phyloP scores from a whole-genome alignment of 2,888 invertebrate genomes.

The Chalcosyrphus nemorum region DNA sequence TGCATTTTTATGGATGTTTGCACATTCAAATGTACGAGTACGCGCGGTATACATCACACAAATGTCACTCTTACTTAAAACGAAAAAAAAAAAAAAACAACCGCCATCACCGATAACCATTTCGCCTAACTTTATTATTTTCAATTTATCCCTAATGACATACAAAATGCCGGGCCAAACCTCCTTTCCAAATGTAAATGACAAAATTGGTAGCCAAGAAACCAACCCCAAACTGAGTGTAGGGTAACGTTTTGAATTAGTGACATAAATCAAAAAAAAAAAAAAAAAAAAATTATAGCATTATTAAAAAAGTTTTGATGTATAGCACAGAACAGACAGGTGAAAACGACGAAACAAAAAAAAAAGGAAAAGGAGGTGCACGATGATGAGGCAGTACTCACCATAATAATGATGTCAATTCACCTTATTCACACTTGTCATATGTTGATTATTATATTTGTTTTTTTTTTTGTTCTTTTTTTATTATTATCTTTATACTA shows the following conservation, averaged over 20 bases:
- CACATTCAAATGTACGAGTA: slow-evolving; percentile 23
- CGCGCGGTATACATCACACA: slow-evolving; percentile 1
- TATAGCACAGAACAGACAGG: not conserved
- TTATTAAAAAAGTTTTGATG: slow-evolving; percentile 48
- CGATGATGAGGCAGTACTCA: slow-evolving; percentile 41
- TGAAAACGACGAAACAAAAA: not conserved
- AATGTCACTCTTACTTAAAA: not conserved
- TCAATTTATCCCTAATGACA: slow-evolving; percentile 68
- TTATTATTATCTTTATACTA: slow-evolving; percentile 31
- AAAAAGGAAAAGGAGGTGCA: slow-evolving; percentile 45
- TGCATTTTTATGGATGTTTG: slow-evolving; percentile 68
- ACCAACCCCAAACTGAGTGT: not conserved
- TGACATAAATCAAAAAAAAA: slow-evolving; percentile 49
- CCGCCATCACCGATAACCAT: slow-evolving; percentile 23
- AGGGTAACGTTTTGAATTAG: slow-evolving; percentile 20
- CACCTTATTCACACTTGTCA: slow-evolving; percentile 40
- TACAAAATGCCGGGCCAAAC: slow-evolving; percentile 18
- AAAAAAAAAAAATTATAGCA: slow-evolving; percentile 38
- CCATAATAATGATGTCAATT: slow-evolving; percentile 23
- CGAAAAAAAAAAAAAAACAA: too few species aligned
- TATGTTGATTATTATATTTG: not conserved
- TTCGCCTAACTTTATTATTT: slow-evolving; percentile 62
- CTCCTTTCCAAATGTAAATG: slow-evolving; percentile 29
- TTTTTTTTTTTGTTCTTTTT: not conserved
- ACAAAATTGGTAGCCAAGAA: slow-evolving; percentile 2